Percentiles rank a stretch among this genome's conserved stretches.
These are phyloP conservation scores for Limnodromus scolopaceus DNA, from an alignment of 2,797 vertebrate species.

Conservation along the genomic window DNA sequence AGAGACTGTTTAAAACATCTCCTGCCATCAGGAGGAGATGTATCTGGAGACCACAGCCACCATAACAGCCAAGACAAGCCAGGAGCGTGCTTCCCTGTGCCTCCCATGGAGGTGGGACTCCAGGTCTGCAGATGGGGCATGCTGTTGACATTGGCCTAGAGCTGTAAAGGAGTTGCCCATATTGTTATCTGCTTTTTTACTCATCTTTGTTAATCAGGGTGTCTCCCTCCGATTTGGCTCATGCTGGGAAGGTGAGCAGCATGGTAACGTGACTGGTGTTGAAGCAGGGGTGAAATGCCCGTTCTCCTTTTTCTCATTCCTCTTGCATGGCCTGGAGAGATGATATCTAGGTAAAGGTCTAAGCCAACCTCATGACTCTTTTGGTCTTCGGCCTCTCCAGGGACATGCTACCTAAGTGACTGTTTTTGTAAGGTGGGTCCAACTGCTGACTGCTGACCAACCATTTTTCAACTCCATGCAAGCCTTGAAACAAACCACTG, in stretches of 20 bases:
- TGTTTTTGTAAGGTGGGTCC: background rate
- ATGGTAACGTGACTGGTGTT: background rate
- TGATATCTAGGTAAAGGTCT: background rate
- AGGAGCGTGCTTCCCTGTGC: accelerated
- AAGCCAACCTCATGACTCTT: background rate
- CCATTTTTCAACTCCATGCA: background rate
- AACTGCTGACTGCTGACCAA: background rate
- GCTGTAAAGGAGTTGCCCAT: background rate
- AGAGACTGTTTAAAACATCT: background rate
- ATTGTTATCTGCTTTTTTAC: background rate
- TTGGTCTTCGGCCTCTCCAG: background rate
- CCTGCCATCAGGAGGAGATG: background rate
- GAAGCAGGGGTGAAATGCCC: background rate
- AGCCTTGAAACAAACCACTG: background rate
- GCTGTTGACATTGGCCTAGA: background rate
- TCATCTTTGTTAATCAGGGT: background rate
- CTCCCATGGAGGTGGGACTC: background rate
- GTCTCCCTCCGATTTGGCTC: accelerated
- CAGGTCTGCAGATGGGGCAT: background rate
- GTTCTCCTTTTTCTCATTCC: background rate
- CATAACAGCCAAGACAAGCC: background rate
- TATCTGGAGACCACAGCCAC: background rate
- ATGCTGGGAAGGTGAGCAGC: background rate
- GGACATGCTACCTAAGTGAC: background rate
- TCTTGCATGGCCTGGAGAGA: background rate